phyloP scores from a whole-genome alignment of 2,797 vertebrate genomes.

The Caiman crocodilus region DNA sequence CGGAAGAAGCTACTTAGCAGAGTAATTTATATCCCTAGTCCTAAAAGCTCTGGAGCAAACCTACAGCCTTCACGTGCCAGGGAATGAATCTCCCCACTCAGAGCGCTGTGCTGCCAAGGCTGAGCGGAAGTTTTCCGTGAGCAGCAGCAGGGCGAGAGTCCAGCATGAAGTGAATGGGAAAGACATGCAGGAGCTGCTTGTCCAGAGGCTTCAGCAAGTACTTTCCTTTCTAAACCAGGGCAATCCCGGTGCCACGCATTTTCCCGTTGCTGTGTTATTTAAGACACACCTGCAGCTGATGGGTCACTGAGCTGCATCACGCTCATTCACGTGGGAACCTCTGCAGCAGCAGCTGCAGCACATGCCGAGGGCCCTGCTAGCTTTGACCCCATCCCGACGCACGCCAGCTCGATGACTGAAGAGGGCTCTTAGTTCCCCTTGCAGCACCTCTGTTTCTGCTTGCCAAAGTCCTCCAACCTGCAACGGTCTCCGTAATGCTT shows the following conservation, averaged over 20 bases:
- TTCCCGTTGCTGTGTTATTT: slow-evolving; percentile 10
- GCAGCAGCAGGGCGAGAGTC: slow-evolving; percentile 32
- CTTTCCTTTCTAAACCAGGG: not conserved
- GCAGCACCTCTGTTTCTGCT: not conserved
- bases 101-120: not conserved
- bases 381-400: not conserved
- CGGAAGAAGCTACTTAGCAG: slow-evolving; percentile 8
- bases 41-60: not conserved
- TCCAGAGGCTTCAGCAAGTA: not conserved
- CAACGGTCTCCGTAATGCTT: not conserved
- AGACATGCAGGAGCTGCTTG: slow-evolving; percentile 12
- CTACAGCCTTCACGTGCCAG: not conserved
- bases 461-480: not conserved
- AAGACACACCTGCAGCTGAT: not conserved
- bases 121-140: not conserved
- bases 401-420: not conserved
- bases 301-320: not conserved
- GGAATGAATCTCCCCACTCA: not conserved
- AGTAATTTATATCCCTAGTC: not conserved
- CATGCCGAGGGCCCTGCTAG: not conserved
- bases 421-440: not conserved
- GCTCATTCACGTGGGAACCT: not conserved
- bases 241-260: not conserved
- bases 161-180: slow-evolving; percentile 60
- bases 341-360: not conserved